Conservation (phyloP, 2,888 invertebrate genomes). For the Drosophila mayaguana region DNA sequence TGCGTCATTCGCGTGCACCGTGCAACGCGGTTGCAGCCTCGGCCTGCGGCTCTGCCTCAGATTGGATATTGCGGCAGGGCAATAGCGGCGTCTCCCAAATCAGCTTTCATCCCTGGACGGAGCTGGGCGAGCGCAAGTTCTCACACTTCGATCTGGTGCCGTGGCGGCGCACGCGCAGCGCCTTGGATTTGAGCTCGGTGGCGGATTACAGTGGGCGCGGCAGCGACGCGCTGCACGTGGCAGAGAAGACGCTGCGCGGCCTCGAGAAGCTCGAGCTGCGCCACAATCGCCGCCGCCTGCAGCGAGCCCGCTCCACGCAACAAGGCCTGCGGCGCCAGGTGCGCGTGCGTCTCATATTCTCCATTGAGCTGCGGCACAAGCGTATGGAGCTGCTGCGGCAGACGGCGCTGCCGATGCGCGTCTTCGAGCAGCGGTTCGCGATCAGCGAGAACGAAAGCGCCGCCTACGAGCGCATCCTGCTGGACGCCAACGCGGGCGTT, state of each 20-base stretch:
- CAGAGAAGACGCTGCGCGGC: slow-evolving; percentile 71
- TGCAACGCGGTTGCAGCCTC: neutral
- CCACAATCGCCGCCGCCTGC: slow-evolving; percentile 83
- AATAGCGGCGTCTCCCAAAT: slow-evolving; percentile 68
- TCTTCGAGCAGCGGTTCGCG: slow-evolving; percentile 78
- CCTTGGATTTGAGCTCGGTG: slow-evolving; percentile 72
- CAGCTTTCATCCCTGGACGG: slow-evolving; percentile 84
- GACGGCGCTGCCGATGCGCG: slow-evolving; percentile 76
- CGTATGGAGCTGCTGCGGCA: slow-evolving; percentile 83
- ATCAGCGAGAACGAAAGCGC: slow-evolving; percentile 75
- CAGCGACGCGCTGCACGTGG: slow-evolving; percentile 13
- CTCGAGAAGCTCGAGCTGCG: slow-evolving; percentile 82
- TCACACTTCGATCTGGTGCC: slow-evolving; percentile 84
- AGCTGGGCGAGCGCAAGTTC: slow-evolving; percentile 72
- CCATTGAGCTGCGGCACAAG: slow-evolving; percentile 87
- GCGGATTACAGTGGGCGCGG: slow-evolving; percentile 73
- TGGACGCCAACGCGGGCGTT: slow-evolving; percentile 74
- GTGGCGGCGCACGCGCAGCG: slow-evolving; percentile 82
- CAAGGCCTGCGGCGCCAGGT: slow-evolving; percentile 86
- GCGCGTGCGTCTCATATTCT: slow-evolving; percentile 89
- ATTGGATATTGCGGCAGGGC: slow-evolving; percentile 83
- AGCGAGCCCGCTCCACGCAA: slow-evolving; percentile 76
- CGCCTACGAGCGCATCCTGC: slow-evolving; percentile 78
- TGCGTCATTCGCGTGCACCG: slow-evolving; percentile 30
- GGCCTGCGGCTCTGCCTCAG: slow-evolving; percentile 46